Evolutionary conservation across 2,888 invertebrate species (phyloP).

Genomic region (Nysson spinosus): DNA sequence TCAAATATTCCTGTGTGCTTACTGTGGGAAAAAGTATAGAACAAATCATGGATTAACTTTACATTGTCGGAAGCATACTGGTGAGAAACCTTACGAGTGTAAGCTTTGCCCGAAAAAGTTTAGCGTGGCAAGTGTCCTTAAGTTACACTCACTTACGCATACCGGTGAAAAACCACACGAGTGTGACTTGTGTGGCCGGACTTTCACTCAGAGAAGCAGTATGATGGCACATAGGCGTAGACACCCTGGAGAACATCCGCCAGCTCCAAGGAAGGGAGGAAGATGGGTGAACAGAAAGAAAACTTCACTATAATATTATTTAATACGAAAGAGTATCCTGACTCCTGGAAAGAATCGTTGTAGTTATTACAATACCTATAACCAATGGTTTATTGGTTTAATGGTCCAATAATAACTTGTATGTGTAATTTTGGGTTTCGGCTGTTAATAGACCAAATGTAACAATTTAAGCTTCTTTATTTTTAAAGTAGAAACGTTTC

Average conservation of each 20-base stretch:
- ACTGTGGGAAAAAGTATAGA: slow-evolving; percentile 52
- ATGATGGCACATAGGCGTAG: slow-evolving; percentile 59
- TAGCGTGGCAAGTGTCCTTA: slow-evolving; percentile 51
- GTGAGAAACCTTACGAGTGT: slow-evolving; percentile 63
- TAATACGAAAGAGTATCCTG: no score
- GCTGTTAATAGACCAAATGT: no score
- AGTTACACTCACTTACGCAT: slow-evolving; percentile 61
- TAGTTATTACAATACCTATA: no score
- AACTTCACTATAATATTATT: no score
- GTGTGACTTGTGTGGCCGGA: slow-evolving; percentile 63
- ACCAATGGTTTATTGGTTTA: no score
- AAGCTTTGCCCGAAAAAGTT: slow-evolving; percentile 62
- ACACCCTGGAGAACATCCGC: slow-evolving; percentile 41
- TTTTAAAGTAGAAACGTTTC: no score
- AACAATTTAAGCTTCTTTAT: no score
- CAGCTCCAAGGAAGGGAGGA: no score
- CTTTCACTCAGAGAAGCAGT: slow-evolving; percentile 61
- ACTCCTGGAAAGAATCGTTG: no score
- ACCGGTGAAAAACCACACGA: slow-evolving; percentile 62
- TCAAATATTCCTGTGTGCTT: slow-evolving; percentile 46
- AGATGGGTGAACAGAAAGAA: no score
- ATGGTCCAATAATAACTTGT: no score
- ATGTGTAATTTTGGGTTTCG: no score
- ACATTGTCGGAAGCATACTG: slow-evolving; percentile 57
- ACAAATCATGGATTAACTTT: slow-evolving; percentile 45